Base-by-base conservation (phyloP, 1,140 invertebrate species). In the Megalopta genalis region DNA sequence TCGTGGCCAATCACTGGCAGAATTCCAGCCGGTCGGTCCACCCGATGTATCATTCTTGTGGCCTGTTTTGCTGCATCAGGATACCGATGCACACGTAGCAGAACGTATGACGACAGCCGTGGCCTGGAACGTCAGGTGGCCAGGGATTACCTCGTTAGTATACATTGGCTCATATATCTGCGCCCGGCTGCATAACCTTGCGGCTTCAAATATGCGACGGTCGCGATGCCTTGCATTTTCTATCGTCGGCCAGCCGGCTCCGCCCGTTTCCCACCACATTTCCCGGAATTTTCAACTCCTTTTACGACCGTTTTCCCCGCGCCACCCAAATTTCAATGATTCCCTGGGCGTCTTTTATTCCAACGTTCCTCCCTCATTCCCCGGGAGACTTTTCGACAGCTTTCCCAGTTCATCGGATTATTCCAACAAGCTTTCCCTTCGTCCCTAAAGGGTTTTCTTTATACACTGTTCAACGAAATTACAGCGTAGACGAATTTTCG, bases 101-200 rank as follows among this genome's bases (percentile, higher is more conserved):
- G 54, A 79, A 79, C 63, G 71, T 79, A 79, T 74, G 77, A 79
- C 70, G 77, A 67, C 21, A 74, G 63, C 42, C 59, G 46, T 77
- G 67, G 65, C 70, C 37, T 64, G 71, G 77, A 79, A 79, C 71
- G 77, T 74, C 77, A 79, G 77, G 70, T 79, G 71, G 77, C 70
- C 63, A 60, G 70, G 71, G 77, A 79, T 79, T 74, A 79, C 77
- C 71, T 79, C 77, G 77, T 79, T 79, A 73, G 77, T 79, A 79
- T 79, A 79, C 77, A 79, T 79, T 74, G 77, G 77, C 71, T 74
- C 71, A 7, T 79, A 67, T 74, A 79, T 74, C 52, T 71, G 39
- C 52, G 71, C 25, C 16, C 70, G 65, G 62, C 70, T 74, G 70
- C 77, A 21, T 65, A 72, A 16, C 62, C 69, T n/a, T 70, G 57